phyloP scores from a whole-genome alignment of 2,797 vertebrate genomes.

The Gallinago nigripennis region DNA sequence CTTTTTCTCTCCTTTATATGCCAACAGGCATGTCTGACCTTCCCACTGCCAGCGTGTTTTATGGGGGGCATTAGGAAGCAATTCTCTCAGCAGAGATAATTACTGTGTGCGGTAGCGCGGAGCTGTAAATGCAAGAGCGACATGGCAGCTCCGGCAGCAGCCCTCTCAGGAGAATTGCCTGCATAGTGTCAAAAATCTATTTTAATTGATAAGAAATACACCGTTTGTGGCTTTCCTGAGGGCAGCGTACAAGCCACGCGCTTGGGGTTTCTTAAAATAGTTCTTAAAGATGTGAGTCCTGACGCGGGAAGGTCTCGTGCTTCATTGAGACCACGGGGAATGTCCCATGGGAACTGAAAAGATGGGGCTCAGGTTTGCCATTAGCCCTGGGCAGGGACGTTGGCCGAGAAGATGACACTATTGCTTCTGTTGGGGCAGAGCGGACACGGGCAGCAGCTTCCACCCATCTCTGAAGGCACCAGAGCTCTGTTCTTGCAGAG shows the following conservation, averaged over 20 bases:
- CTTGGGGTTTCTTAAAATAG: rapidly evolving
- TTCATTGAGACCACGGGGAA: neutral
- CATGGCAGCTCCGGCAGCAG: neutral
- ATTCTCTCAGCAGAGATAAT: neutral
- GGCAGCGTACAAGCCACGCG: neutral
- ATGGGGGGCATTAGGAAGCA: neutral
- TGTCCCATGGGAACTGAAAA: neutral
- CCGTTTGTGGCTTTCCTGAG: neutral
- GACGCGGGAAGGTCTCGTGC: neutral
- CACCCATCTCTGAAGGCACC: rapidly evolving
- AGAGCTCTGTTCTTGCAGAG: neutral
- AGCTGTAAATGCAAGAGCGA: neutral
- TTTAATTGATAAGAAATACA: constrained; percentile 6
- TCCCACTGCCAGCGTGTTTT: neutral
- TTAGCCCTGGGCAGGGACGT: neutral
- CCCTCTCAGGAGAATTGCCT: neutral
- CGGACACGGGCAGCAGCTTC: rapidly evolving
- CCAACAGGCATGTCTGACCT: neutral
- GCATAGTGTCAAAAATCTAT: neutral
- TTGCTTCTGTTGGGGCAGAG: neutral
- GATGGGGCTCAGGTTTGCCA: neutral
- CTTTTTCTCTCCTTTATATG: neutral
- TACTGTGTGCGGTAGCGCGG: neutral
- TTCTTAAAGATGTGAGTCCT: neutral
- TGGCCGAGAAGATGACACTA: neutral